Evolutionary conservation across 2,888 invertebrate species (phyloP).

Genomic region (Anaspis maculata): DNA sequence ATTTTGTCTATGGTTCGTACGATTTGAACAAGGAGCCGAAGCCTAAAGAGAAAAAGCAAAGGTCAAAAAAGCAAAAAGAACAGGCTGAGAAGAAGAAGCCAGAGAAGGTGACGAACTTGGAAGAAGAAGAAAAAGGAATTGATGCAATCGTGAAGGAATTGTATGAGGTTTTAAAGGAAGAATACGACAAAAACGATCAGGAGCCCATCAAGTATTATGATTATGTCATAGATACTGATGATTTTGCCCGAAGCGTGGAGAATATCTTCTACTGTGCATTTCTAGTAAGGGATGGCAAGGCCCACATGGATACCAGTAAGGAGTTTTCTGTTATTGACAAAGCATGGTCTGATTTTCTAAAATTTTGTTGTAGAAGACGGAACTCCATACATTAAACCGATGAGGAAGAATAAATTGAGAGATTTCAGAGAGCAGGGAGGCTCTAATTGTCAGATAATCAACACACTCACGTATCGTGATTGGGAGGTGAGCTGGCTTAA

Average conservation of each 20-base stretch:
- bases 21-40: slow-evolving; percentile 30
- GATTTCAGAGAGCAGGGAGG: slow-evolving; percentile 25
- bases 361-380: slow-evolving; percentile 22
- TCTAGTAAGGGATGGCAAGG: slow-evolving; percentile 49
- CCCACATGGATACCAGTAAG: slow-evolving; percentile 46
- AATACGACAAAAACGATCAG: slow-evolving; percentile 37
- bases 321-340: too few species aligned
- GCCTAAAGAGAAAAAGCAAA: slow-evolving; percentile 35
- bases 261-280: slow-evolving; percentile 59
- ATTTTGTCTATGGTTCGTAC: slow-evolving; percentile 46
- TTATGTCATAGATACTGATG: slow-evolving; percentile 50
- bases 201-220: slow-evolving; percentile 51
- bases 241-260: slow-evolving; percentile 54
- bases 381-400: slow-evolving; percentile 27
- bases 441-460: too few species aligned
- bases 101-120: slow-evolving; percentile 45
- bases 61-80: slow-evolving; percentile 29
- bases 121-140: slow-evolving; percentile 49
- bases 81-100: slow-evolving; percentile 40
- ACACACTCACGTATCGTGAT: too few species aligned
- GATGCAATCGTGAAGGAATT: slow-evolving; percentile 50
- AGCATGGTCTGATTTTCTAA: slow-evolving; percentile 1
- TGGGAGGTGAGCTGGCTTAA: too few species aligned
- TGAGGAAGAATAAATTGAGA: slow-evolving; percentile 25
- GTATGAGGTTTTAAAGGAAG: slow-evolving; percentile 41